These are phyloP conservation scores for Turnix velox DNA, from an alignment of 2,113 vertebrate genomes.

Conservation along the genomic window DNA sequence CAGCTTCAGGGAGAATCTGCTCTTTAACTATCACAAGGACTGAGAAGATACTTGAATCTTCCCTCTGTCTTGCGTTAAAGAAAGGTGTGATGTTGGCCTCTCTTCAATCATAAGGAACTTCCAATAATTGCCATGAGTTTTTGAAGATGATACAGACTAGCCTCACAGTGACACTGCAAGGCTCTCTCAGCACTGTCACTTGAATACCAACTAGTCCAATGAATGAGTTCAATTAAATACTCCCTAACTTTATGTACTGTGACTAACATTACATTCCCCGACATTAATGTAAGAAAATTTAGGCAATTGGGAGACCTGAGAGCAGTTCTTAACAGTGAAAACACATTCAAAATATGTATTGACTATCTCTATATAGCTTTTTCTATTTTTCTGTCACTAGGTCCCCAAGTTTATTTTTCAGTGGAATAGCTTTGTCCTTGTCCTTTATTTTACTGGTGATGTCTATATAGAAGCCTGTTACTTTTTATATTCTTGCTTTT, in stretches of 20 bases:
- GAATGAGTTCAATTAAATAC: background rate
- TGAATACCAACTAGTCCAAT: background rate
- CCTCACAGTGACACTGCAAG: background rate
- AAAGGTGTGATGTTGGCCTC: background rate
- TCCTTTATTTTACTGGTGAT: background rate
- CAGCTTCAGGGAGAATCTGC: background rate
- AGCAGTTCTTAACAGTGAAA: background rate
- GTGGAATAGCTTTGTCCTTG: background rate
- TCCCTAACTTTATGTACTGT: background rate
- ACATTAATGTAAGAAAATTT: background rate
- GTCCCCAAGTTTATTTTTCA: background rate
- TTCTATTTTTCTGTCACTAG: background rate
- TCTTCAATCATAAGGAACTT: background rate
- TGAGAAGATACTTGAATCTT: background rate
- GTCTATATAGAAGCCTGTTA: background rate
- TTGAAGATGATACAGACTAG: background rate
- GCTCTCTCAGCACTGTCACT: background rate
- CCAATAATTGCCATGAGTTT: background rate
- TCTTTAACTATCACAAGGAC: background rate
- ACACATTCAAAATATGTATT: background rate
- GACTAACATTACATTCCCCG: background rate
- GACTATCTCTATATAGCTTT: background rate
- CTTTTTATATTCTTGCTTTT: background rate
- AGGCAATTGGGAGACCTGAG: background rate
- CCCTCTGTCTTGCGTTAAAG: background rate